These are phyloP conservation scores for Strigops habroptila DNA, from an alignment of 2,113 vertebrate species.

Conservation along the genomic window DNA sequence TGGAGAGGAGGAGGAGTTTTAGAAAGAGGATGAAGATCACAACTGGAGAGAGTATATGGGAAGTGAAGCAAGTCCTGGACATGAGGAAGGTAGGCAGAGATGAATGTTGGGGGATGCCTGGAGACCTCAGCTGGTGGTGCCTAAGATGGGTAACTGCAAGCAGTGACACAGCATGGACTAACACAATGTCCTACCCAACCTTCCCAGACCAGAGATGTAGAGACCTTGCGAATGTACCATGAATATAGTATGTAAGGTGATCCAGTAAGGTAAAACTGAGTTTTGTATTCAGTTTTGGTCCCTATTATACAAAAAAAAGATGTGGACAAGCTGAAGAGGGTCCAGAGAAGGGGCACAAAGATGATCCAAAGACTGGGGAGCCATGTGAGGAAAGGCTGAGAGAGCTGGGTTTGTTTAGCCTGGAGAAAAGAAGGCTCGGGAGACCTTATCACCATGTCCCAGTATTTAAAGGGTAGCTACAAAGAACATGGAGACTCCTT, in stretches of 20 bases:
- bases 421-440: background rate
- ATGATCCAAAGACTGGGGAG: background rate
- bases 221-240: background rate
- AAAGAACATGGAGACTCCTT: background rate
- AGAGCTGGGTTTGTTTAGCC: background rate
- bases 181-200: fast-evolving
- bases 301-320: background rate
- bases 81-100: background rate
- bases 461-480: background rate
- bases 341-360: background rate
- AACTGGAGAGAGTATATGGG: background rate
- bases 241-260: background rate
- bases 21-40: background rate
- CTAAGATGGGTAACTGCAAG: background rate
- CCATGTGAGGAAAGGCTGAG: background rate
- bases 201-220: fast-evolving
- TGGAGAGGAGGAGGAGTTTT: background rate
- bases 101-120: background rate
- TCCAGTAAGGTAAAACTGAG: background rate
- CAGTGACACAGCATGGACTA: background rate
- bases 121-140: background rate
- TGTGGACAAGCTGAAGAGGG: background rate
- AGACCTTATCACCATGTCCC: background rate
- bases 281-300: background rate
- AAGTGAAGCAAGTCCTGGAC: background rate